A percentile compares a stretch with the other conserved stretches of the same genome.
Evolutionary conservation across 2,888 invertebrate species (phyloP).

Genomic region (Dascillus cervinus): DNA sequence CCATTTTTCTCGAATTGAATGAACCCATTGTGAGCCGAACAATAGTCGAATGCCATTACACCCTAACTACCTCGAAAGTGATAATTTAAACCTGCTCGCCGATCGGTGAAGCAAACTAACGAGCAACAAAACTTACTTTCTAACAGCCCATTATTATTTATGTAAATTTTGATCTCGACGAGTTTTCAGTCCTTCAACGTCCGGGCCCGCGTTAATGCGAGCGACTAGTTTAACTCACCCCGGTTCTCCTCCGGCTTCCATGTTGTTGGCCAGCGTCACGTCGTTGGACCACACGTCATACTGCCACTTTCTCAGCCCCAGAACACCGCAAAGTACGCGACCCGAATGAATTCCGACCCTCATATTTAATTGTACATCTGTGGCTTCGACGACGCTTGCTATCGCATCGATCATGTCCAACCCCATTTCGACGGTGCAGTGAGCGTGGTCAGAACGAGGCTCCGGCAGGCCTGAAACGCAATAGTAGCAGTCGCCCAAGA

Average conservation of each 20-base stretch:
- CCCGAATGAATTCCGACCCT: conserved; percentile 90
- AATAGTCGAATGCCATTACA: too few relatives aligned
- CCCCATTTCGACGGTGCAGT: conserved; percentile 84
- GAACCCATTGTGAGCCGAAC: too few relatives aligned
- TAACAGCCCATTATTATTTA: too few relatives aligned
- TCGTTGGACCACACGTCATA: conserved; percentile 94
- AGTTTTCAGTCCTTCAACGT: too few relatives aligned
- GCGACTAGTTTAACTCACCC: conserved; percentile 58
- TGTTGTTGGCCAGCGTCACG: conserved; percentile 81
- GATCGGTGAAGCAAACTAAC: too few relatives aligned
- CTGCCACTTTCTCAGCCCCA: conserved; percentile 88
- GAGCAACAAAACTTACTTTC: too few relatives aligned
- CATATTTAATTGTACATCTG: conserved; percentile 89
- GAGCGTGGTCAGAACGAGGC: conserved; percentile 84
- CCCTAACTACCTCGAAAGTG: too few relatives aligned
- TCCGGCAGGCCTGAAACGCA: conserved; percentile 89
- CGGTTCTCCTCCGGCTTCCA: conserved; percentile 86
- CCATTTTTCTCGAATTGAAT: too few relatives aligned
- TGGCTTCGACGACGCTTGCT: conserved; percentile 81
- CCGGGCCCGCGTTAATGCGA: too few relatives aligned
- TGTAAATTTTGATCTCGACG: too few relatives aligned
- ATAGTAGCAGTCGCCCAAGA: conserved; percentile 89
- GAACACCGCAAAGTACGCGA: conserved; percentile 80
- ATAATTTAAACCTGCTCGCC: too few relatives aligned
- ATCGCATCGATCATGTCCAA: conserved; percentile 82